Evolutionary conservation across 2,113 vertebrate genomes (phyloP).

Genomic region (Ploceus nigricollis): DNA sequence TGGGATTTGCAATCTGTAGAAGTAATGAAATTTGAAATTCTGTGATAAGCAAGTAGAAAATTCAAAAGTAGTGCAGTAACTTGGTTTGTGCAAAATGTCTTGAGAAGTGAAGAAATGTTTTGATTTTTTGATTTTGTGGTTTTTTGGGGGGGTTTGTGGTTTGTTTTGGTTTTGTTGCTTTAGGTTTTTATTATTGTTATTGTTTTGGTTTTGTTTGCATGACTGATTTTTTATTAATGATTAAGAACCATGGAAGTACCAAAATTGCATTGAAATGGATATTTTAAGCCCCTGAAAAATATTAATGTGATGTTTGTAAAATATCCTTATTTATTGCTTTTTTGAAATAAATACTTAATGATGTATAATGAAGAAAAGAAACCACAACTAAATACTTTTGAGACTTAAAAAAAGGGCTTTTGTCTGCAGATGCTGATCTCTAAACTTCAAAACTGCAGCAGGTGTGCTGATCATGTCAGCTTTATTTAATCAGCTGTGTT

Average conservation of each 20-base stretch:
- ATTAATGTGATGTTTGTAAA: neutral
- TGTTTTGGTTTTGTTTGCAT: neutral
- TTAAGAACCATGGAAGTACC: neutral
- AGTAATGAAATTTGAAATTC: neutral
- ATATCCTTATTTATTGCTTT: neutral
- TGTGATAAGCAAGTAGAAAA: neutral
- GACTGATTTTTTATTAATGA: neutral
- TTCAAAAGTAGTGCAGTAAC: neutral
- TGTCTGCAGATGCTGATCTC: neutral
- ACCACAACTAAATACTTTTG: neutral
- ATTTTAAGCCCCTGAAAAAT: neutral
- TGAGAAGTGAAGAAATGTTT: neutral
- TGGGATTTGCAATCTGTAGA: neutral
- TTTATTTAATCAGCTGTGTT: constrained; percentile 4
- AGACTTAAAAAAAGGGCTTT: neutral
- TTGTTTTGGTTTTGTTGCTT: neutral
- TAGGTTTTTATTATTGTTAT: neutral
- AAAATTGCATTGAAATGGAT: neutral
- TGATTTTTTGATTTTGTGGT: neutral
- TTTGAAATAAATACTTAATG: neutral
- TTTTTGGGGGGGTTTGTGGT: neutral
- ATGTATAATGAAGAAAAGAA: neutral
- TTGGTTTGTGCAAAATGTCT: neutral
- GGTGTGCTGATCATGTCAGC: neutral
- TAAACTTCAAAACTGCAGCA: neutral